A percentile compares a stretch with the other conserved stretches of the same genome.
Evolutionary conservation across 2,113 vertebrate genomes (phyloP).

Genomic region (Phalacrocorax pelagicus): DNA sequence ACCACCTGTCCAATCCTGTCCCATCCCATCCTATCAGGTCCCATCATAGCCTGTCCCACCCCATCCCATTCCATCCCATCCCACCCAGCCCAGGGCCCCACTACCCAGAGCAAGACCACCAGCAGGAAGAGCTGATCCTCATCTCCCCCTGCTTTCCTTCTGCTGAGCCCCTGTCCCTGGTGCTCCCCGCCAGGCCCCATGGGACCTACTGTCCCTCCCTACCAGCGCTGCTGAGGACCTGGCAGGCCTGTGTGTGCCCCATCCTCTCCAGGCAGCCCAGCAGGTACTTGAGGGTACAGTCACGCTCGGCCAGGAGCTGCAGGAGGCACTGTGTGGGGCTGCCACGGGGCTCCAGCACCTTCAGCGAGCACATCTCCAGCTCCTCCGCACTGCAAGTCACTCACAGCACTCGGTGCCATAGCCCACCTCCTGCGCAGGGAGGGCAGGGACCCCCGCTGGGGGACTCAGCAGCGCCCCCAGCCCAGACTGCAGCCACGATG

Average conservation of each 20-base stretch:
- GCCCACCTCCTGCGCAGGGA: background rate
- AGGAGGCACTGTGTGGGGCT: conserved; percentile 80
- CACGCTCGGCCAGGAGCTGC: conserved; percentile 74
- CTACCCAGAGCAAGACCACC: background rate
- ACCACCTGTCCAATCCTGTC: background rate
- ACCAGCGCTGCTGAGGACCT: conserved; percentile 73
- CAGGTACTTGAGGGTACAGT: conserved; percentile 76
- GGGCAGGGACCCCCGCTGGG: fast-evolving
- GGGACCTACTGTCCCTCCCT: fast-evolving
- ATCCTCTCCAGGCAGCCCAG: conserved; percentile 80
- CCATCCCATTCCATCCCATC: background rate
- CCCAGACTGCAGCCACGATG: fast-evolving
- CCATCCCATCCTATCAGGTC: background rate
- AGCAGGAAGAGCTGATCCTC: background rate
- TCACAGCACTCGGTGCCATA: background rate
- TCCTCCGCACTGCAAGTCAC: conserved; percentile 70
- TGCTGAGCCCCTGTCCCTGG: background rate
- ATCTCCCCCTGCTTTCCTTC: background rate
- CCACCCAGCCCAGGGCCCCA: background rate
- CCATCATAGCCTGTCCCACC: background rate
- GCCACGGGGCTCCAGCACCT: conserved; percentile 78
- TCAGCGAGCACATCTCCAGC: conserved; percentile 84
- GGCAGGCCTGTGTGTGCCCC: conserved; percentile 76
- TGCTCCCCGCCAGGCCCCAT: background rate
- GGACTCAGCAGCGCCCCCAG: background rate